Evolutionary conservation across 2,888 invertebrate species (phyloP), one percentile per base, ranked within the genome.

Genomic region (Drosophila peninsularis): DNA sequence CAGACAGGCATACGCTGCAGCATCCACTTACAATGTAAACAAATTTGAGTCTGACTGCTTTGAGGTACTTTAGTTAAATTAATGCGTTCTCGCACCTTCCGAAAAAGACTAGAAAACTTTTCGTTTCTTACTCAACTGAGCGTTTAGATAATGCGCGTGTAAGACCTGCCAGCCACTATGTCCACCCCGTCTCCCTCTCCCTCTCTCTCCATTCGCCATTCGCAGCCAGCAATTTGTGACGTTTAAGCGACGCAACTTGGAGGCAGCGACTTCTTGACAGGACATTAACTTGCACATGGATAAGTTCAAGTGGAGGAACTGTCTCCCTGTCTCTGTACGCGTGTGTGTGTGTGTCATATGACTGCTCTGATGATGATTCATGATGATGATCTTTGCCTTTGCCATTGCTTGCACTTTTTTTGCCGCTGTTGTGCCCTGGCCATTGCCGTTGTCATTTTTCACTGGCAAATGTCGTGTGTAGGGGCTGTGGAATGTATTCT

Each of bases 211-310:
- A 9, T 37, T 13, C 49, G 62, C 44, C 30, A 24, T 49, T 36
- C 24, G 27, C 41, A 52, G 52, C 32, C 62, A 79, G 81, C 82
- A 87, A 84, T 84, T 84, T 84, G 83, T 89, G 83, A 87, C 83
- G 82, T 87, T 89, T 84, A 84, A 83, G 83, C 11, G 75, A 56
- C 87, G 78, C 80, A 82, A 83, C 89, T 63, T 42, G 67, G 83
- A 83, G 84, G 84, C 88, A 87, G 83, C 88, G 84, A 85, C 89
- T 88, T 89, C 90, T 85, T 85, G 89, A 88, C 85, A 85, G 85
- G 78, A 85, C 85, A 85, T 85, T 85, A 85, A 85, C 90, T 89
- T 81, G 69, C 85, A 75, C 86, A 80, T 71, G 80, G 78, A 66
- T 78, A 79, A 75, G 57, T 81, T 79, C 47, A 72, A 62, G 72